These are phyloP conservation scores for Chionodraco myersi DNA, from an alignment of 2,113 vertebrate genomes.

Conservation along the genomic window DNA sequence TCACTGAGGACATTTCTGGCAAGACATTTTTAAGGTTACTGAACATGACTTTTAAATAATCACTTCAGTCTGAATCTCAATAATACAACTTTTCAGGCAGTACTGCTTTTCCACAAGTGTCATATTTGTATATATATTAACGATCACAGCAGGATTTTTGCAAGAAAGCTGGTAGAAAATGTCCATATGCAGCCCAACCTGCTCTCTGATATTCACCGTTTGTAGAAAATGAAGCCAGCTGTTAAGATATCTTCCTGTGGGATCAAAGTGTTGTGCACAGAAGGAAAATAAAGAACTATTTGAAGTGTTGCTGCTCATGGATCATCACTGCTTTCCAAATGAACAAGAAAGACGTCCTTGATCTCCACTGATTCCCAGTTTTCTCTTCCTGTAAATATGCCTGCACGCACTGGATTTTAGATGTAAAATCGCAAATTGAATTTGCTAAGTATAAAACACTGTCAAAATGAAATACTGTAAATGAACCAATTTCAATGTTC, in stretches of 20 bases:
- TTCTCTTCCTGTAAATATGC: not conserved
- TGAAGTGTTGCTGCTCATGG: conserved; percentile 10
- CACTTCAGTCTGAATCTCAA: conserved; percentile 11
- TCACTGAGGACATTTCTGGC: not conserved
- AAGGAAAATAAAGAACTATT: conserved; percentile 3
- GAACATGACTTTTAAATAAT: not conserved
- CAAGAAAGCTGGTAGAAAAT: conserved; percentile 30
- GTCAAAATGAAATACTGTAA: not conserved
- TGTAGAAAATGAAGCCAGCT: conserved; percentile 52
- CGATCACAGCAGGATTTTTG: conserved; percentile 40
- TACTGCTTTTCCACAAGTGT: conserved; percentile 1
- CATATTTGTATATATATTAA: conserved; percentile 23
- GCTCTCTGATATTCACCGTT: conserved; percentile 18
- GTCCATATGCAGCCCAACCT: conserved; percentile 31
- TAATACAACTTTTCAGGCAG: not conserved
- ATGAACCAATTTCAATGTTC: not conserved
- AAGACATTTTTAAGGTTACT: not conserved
- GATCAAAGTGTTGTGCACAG: conserved; percentile 29
- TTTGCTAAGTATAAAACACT: not conserved
- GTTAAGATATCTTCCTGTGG: conserved; percentile 31
- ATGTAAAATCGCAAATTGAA: conserved; percentile 2
- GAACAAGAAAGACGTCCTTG: conserved; percentile 14
- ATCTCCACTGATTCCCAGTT: conserved; percentile 1
- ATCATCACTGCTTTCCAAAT: conserved; percentile 12
- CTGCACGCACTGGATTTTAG: not conserved